phyloP scores from a whole-genome alignment of 2,888 invertebrate species.

The Epistrophe eligans region DNA sequence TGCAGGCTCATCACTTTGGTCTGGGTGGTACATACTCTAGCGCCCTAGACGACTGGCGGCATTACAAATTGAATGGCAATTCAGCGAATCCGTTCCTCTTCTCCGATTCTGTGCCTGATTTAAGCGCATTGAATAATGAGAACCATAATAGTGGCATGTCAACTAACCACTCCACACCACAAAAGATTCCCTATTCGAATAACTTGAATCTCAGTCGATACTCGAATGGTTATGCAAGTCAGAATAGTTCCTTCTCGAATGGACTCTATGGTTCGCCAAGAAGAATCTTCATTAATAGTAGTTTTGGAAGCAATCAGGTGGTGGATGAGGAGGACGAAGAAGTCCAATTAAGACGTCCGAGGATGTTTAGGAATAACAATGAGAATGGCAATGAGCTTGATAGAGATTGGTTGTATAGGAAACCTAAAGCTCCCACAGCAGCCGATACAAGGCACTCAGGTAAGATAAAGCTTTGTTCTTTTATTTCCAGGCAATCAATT shows the following conservation, averaged over 20 bases:
- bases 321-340: conserved; percentile 83
- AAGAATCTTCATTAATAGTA: conserved; percentile 82
- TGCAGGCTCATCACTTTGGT: conserved; percentile 82
- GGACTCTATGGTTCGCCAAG: conserved; percentile 82
- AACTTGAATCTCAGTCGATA: conserved; percentile 81
- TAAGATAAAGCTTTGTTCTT: conserved; percentile 62
- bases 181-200: conserved; percentile 82
- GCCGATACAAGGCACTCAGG: conserved; percentile 83
- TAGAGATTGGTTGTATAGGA: conserved; percentile 83
- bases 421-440: conserved; percentile 82
- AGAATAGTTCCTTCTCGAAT: conserved; percentile 82
- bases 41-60: conserved; percentile 85
- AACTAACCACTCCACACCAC: conserved; percentile 83
- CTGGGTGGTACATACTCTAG: conserved; percentile 84
- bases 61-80: conserved; percentile 80
- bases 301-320: conserved; percentile 82
- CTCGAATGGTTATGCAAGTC: conserved; percentile 82
- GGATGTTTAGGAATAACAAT: conserved; percentile 80
- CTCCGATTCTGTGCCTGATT: conserved; percentile 83
- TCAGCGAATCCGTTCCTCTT: conserved; percentile 83
- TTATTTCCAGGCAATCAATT: background rate
- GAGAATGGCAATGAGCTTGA: conserved; percentile 83
- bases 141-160: conserved; percentile 82
- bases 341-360: conserved; percentile 82
- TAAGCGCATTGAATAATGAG: conserved; percentile 82